Conservation (phyloP, 2,113 vertebrate species). For the Pedetes capensis region DNA sequence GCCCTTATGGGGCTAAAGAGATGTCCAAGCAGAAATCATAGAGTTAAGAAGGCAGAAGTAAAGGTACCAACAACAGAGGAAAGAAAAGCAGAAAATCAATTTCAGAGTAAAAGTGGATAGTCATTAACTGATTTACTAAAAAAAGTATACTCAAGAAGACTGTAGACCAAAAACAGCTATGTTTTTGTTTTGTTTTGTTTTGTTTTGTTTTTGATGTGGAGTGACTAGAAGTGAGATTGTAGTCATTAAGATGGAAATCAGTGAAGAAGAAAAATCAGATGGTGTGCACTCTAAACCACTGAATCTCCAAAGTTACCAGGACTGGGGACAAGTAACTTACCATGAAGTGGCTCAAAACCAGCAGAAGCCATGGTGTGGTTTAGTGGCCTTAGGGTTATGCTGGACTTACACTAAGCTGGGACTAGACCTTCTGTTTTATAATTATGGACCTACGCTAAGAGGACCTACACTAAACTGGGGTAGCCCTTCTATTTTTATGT, state of each 20-base stretch:
- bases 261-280: neutral
- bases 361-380: neutral
- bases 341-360: neutral
- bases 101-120: neutral
- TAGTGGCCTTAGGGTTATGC: neutral
- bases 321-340: neutral
- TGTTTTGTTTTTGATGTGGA: neutral
- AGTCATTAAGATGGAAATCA: neutral
- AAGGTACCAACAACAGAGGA: neutral
- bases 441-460: no score
- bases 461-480: neutral
- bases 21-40: neutral
- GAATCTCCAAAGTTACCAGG: neutral
- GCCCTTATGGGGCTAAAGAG: neutral
- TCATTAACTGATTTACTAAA: neutral
- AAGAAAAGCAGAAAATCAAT: neutral
- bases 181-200: no score
- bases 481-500: neutral
- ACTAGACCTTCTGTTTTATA: no score
- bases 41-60: neutral
- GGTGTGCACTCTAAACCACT: no score
- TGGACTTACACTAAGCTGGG: no score
- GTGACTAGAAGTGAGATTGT: neutral
- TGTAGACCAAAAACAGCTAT: neutral
- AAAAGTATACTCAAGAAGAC: neutral